These are phyloP conservation scores for Didymodactylos carnosus DNA, from an alignment of 2,888 invertebrate genomes.

Conservation along the genomic window DNA sequence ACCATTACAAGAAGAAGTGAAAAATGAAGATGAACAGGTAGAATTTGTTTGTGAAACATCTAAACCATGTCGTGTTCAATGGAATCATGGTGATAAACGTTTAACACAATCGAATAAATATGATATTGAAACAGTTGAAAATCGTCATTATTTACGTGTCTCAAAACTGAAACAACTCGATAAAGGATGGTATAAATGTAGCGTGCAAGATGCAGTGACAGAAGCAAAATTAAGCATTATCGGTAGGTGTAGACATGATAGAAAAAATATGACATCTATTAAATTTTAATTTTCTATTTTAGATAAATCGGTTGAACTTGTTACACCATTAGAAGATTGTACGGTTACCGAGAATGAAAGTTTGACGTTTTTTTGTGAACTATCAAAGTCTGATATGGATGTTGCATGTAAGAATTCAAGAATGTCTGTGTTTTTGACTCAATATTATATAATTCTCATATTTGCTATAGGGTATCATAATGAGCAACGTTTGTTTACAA, in stretches of 20 bases:
- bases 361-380: constrained; percentile 7
- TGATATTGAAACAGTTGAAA: neutral
- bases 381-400: constrained; percentile 7
- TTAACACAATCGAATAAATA: neutral
- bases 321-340: constrained; percentile 2
- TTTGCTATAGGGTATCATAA: neutral
- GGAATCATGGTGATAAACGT: neutral
- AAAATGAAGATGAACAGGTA: neutral
- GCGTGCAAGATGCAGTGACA: neutral
- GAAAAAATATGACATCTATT: neutral
- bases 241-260: neutral
- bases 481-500: neutral
- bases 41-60: neutral
- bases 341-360: constrained; percentile 10
- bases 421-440: too few species aligned
- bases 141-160: neutral
- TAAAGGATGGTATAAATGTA: constrained; percentile 5
- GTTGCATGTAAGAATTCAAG: too few species aligned
- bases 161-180: constrained; percentile 2
- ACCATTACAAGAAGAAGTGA: neutral
- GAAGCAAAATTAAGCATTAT: neutral
- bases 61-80: neutral
- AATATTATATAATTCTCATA: too few species aligned
- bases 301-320: constrained; percentile 9
- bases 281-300: neutral